Evolutionary conservation across 1,140 invertebrate genomes (phyloP), one percentile per base, ranked within the genome.

Genomic region (Archegozetes longisetosus): DNA sequence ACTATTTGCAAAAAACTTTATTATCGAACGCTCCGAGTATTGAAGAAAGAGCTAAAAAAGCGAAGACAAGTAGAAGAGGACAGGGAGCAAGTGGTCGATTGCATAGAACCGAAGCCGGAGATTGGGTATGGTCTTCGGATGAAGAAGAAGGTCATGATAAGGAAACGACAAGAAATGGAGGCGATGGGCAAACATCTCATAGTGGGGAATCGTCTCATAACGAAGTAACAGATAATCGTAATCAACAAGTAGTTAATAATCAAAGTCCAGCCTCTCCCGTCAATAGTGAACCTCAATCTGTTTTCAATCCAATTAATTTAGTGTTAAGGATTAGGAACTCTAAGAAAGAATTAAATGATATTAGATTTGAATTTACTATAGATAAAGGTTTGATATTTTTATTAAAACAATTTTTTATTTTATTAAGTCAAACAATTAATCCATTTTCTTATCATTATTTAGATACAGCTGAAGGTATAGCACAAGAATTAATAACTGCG

Each of bases 111-210:
- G 85, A 91, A 64, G 90, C 90, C n/a, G 91, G 91, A 2, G 88
- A 92, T 69, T 97, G 92, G 92, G 88, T 95, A 20, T 96, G 91
- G 91, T 93, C 89, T n/a, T 90, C 87, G 61, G 76, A 77, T 58
- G 69, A 71, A 22, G 66, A 67, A 6, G 66, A 63, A 22, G 25
- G 29, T 48, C 13, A 23, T 4, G 54, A 46, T 32, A 28, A 26
- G 26, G 17, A 4, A 58, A 48, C 28, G 22, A 50, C 6, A 50
- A 57, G 46, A 6, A 54, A 20, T 55, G 54, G 54, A 4, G 54
- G 54, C 28, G 40, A 40, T 13, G 28, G 3, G 52, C 47, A 58
- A 56, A 58, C 9, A 27, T 26, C 53, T n/a, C 52, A 49, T 61
- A 29, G 55, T 20, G 49, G 26, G 28, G 28, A 54, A n/a, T 40